Evolutionary conservation across 2,113 vertebrate genomes (phyloP).

Genomic region (Seriola aureovittata): DNA sequence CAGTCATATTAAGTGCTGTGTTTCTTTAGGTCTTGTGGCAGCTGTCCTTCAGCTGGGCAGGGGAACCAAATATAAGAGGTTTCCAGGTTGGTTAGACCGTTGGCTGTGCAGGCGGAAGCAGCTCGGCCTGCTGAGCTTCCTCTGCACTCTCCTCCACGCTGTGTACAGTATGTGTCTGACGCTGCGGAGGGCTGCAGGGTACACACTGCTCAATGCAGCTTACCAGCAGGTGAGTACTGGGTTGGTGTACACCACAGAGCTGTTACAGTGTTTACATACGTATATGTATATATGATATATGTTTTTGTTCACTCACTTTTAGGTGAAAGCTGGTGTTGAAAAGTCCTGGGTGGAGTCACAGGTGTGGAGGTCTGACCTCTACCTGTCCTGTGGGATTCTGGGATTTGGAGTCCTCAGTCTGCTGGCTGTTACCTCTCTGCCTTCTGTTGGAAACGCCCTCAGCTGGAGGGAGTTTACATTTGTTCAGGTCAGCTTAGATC

Average conservation of each 20-base stretch:
- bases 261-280: no score
- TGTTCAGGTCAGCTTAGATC: constrained; percentile 86
- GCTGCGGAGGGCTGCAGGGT: constrained; percentile 86
- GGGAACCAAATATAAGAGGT: constrained; percentile 91
- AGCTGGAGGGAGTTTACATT: constrained; percentile 95
- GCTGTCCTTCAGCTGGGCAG: constrained; percentile 87
- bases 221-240: constrained; percentile 86
- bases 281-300: neutral
- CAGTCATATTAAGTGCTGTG: neutral
- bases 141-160: constrained; percentile 85
- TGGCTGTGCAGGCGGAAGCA: constrained; percentile 92
- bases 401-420: constrained; percentile 89
- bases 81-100: constrained; percentile 90
- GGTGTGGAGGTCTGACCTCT: constrained; percentile 93
- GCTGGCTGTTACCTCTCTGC: constrained; percentile 91
- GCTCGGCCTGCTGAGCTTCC: constrained; percentile 91
- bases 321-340: constrained; percentile 86
- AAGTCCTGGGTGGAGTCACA: constrained; percentile 87
- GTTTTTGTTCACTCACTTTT: neutral
- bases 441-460: constrained; percentile 89
- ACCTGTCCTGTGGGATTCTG: constrained; percentile 91
- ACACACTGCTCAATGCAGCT: constrained; percentile 84
- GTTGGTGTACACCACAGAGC: no score
- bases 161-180: constrained; percentile 91
- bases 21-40: constrained; percentile 84